phyloP scores from a whole-genome alignment of 2,797 vertebrate genomes.

The Acanthurus leucopareius region DNA sequence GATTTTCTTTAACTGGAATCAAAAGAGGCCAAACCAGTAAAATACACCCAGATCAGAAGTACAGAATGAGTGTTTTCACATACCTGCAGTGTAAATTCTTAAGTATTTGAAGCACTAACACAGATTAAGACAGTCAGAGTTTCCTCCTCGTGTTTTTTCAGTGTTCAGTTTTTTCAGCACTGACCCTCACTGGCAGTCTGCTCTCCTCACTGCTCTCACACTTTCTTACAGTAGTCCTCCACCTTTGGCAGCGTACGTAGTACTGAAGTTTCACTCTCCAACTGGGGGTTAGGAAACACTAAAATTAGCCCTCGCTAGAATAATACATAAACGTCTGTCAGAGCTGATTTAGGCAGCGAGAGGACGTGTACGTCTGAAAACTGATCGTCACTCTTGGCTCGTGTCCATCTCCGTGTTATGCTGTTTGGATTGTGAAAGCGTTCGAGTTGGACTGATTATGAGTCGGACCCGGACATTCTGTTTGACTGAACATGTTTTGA shows the following conservation, averaged over 20 bases:
- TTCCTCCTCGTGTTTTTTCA: background rate
- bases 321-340: slow-evolving; percentile 78
- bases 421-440: slow-evolving; percentile 68
- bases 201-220: slow-evolving; percentile 1
- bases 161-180: background rate
- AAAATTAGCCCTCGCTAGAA: slow-evolving; percentile 73
- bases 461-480: slow-evolving; percentile 46
- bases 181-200: background rate
- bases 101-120: background rate
- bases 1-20: background rate
- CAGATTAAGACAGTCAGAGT: no score
- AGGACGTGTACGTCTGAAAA: slow-evolving; percentile 64
- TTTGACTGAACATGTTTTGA: slow-evolving; percentile 70
- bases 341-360: slow-evolving; percentile 57
- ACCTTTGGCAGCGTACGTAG: slow-evolving; percentile 50
- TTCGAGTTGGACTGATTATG: slow-evolving; percentile 69
- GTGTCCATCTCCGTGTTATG: slow-evolving; percentile 61
- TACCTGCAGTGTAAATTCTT: background rate
- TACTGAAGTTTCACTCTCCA: slow-evolving; percentile 63
- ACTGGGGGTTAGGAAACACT: slow-evolving; percentile 58
- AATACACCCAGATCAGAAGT: background rate
- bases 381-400: slow-evolving; percentile 71
- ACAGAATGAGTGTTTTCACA: background rate
- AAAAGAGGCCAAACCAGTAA: background rate
- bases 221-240: slow-evolving; percentile 48